Base-by-base conservation (phyloP, 2,888 invertebrate species). In the Drosophila subquinaria region DNA sequence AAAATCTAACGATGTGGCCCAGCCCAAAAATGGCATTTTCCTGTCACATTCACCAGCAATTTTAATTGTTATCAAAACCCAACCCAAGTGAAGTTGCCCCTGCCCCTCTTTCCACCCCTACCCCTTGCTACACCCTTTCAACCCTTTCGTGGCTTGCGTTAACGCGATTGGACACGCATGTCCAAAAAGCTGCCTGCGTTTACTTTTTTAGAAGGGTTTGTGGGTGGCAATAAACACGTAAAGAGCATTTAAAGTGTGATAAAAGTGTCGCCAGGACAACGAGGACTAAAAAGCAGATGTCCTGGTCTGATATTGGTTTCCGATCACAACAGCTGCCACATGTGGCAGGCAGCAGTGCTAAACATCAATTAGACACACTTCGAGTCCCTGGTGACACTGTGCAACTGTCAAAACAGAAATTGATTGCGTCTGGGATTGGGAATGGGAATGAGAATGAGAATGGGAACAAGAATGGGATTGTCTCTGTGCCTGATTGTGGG, bases 91-190 rank as follows among this genome's bases (percentile, higher is more conserved):
- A 35, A 17, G 15, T 27, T 17, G 13, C 45, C 45, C 55, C 35
- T 35, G 13, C 42, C 42, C 36, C 60, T 9, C 15, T 5, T n/a
- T 10, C 36, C 38, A 11, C 23, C 45, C 33, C 3, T 20, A 40
- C 23, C 3, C 15, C 27, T 10, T 20, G 15, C 40, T 30, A 17
- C 8, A 11, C 10, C 47, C 5, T 4, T 10, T n/a, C 86, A 87
- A 88, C 87, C 89, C 88, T 88, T 88, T 64, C 20, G 53, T 45
- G 47, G 23, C 52, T 23, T 56, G 43, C 59, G 70, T 83, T 86
- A 90, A 87, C 83, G 85, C 82, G 73, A 84, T 91, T 91, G 87
- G 91, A 88, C 91, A 91, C 91, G 91, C 91, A 91, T 90, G 90
- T 91, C 90, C 89, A 73, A 51, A 60, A 23, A 61, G 43, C 70